Base-by-base conservation (phyloP, 2,888 invertebrate species). In the Azorinus chamasolen region DNA sequence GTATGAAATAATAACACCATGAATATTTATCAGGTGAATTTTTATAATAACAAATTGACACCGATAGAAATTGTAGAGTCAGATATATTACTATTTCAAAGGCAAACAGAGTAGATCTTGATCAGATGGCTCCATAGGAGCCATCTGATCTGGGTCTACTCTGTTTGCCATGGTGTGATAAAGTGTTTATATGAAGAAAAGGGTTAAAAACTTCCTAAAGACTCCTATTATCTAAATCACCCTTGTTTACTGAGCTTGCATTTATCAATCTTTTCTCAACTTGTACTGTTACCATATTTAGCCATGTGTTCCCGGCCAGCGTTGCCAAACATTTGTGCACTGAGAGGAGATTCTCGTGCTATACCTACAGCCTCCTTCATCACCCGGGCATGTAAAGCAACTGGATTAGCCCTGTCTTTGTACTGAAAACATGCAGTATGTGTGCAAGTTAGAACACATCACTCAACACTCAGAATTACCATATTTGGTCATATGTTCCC, bases 251-350 rank as follows among this genome's bases (percentile, higher is more conserved):
- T 45, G 45, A 20, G 20, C 5, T 45, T 45, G 14, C 20, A 20
- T 16, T 4, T 16, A 20, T 4, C n/a, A 8, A 16, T 14, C 14
- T 45, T 14, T 45, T 16, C 14, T 5, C 45, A 45, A 14, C 45
- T 14, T 12, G 5, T 2, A n/a, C 8, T 27, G 79, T 75, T 84
- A 93, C 94, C 99, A 94, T 98, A 99, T 93, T 96, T 97, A 89
- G 97, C 95, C 97, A 98, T 99, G 91, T 99, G 99, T 91, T 99
- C 99, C 57, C 95, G 94, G 10, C 96, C 99, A 64, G 99, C 99
- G 93, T 98, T 98, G 39, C 98, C 99, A 94, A 99, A 99, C 94
- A 98, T 95, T 93, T 99, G 99, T 0, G 98, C 96, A 0, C 98
- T 96, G 86, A 99, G 95, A 0, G 99, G 99, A 0, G 97, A 95